phyloP scores from a whole-genome alignment of 2,888 invertebrate genomes.

The Drosophila atroscutellata region DNA sequence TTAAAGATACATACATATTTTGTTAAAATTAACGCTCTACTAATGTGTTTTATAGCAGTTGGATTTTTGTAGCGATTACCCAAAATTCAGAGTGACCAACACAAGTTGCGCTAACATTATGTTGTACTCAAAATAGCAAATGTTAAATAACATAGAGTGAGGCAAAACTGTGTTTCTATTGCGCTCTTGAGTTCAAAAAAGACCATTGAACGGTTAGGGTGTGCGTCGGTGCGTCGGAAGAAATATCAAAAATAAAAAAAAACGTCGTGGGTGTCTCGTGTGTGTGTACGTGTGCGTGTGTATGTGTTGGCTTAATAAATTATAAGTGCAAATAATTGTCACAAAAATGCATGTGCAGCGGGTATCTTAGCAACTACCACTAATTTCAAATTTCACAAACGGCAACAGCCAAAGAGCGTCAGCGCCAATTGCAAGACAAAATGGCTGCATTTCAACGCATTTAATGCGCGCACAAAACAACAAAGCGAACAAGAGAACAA shows the following conservation, averaged over 20 bases:
- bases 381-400: slow-evolving; percentile 13
- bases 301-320: slow-evolving; percentile 35
- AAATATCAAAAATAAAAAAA: slow-evolving; percentile 37
- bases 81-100: not conserved
- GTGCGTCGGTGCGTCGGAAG: slow-evolving; percentile 33
- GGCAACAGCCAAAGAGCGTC: slow-evolving; percentile 37
- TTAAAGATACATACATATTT: not conserved
- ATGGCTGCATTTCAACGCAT: slow-evolving; percentile 77
- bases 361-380: slow-evolving; percentile 9
- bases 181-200: slow-evolving; percentile 55
- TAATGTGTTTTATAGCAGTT: not conserved
- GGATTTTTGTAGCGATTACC: slow-evolving; percentile 1
- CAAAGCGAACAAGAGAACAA: slow-evolving; percentile 52
- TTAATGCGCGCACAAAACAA: slow-evolving; percentile 62
- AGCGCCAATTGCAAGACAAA: slow-evolving; percentile 67
- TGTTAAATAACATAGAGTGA: slow-evolving; percentile 35
- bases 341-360: slow-evolving; percentile 35
- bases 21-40: not conserved
- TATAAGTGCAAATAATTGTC: slow-evolving; percentile 11
- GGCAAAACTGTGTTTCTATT: slow-evolving; percentile 24
- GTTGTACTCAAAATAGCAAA: slow-evolving; percentile 22
- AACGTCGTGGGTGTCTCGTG: slow-evolving; percentile 57
- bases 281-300: slow-evolving; percentile 34
- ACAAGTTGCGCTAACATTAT: not conserved
- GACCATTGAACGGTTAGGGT: slow-evolving; percentile 41